Percentiles rank a stretch among this genome's conserved stretches.
Conservation (phyloP, 2,797 vertebrate species). For the Prionace glauca region DNA sequence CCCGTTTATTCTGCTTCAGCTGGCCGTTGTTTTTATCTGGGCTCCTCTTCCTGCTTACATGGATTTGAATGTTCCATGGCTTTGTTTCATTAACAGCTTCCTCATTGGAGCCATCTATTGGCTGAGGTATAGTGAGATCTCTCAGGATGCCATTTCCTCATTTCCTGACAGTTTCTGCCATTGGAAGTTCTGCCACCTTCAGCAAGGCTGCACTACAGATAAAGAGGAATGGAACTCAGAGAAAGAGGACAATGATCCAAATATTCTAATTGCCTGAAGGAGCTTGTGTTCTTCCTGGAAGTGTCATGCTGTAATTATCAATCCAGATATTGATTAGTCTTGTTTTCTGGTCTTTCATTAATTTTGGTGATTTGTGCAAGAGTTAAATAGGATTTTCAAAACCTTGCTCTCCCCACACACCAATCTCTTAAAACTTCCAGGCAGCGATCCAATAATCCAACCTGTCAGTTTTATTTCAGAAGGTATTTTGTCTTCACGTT, state of each 20-base stretch:
- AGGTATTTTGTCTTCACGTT: neutral
- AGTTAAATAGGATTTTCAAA: neutral
- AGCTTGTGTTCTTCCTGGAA: neutral
- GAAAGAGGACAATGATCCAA: neutral
- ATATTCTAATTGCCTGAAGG: neutral
- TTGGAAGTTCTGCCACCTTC: conserved; percentile 64
- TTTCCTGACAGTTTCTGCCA: conserved; percentile 68
- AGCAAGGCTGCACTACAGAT: neutral
- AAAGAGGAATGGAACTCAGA: neutral
- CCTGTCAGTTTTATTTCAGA: neutral
- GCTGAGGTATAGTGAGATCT: conserved; percentile 51
- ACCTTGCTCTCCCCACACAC: neutral
- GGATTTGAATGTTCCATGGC: conserved; percentile 73
- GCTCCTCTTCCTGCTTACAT: conserved; percentile 68
- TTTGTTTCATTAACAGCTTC: conserved; percentile 78
- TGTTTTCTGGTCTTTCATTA: neutral
- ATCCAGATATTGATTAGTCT: neutral
- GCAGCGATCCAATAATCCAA: neutral
- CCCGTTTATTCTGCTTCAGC: conserved; percentile 63
- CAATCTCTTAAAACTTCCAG: neutral
- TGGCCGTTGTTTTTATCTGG: conserved; percentile 51
- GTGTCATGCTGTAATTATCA: neutral
- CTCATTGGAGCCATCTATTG: conserved; percentile 61
- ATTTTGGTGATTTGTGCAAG: neutral
- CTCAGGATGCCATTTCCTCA: conserved; percentile 39